These are phyloP conservation scores for Agelas oroides DNA, from an alignment of 37 sponge, comb jelly and placozoan species.

Conservation along the genomic window DNA sequence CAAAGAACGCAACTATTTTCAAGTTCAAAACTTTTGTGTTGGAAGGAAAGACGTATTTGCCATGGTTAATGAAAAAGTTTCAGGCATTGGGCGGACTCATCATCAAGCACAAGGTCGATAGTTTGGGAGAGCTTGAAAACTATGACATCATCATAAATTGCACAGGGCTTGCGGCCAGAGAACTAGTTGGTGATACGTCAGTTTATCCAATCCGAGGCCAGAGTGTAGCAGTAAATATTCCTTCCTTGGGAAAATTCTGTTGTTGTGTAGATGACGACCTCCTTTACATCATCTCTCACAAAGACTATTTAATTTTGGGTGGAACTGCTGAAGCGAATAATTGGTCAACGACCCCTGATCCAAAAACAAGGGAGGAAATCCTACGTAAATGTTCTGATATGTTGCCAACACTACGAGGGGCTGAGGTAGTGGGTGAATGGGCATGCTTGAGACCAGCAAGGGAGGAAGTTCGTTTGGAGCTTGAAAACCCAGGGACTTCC, in stretches of 20 bases:
- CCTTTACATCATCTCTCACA: conserved; percentile 44
- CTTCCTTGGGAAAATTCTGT: conserved; percentile 56
- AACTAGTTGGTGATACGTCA: conserved; percentile 34
- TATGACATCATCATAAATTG: conserved; percentile 73
- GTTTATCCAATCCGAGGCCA: conserved; percentile 65
- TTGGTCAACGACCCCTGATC: conserved; percentile 16
- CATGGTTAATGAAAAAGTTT: conserved; percentile 44
- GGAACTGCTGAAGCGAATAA: conserved; percentile 24
- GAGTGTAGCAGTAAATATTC: conserved; percentile 46
- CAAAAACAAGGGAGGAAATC: conserved; percentile 5
- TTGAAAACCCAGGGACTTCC: conserved; percentile 9
- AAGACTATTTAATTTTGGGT: conserved; percentile 35
- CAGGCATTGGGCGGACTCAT: conserved; percentile 23
- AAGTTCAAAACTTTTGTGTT: neutral
- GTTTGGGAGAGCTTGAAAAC: conserved; percentile 7
- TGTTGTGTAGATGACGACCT: neutral
- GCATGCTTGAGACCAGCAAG: conserved; percentile 57
- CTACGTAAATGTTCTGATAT: neutral
- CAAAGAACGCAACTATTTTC: too few species aligned
- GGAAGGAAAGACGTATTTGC: too few species aligned
- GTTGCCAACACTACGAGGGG: conserved; percentile 44
- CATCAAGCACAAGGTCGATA: conserved; percentile 22
- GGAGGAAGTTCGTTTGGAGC: conserved; percentile 48
- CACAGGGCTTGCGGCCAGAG: conserved; percentile 64
- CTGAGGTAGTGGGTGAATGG: conserved; percentile 41